These are phyloP conservation scores for Acronicta aceris DNA, from an alignment of 2,888 invertebrate genomes.

Conservation along the genomic window DNA sequence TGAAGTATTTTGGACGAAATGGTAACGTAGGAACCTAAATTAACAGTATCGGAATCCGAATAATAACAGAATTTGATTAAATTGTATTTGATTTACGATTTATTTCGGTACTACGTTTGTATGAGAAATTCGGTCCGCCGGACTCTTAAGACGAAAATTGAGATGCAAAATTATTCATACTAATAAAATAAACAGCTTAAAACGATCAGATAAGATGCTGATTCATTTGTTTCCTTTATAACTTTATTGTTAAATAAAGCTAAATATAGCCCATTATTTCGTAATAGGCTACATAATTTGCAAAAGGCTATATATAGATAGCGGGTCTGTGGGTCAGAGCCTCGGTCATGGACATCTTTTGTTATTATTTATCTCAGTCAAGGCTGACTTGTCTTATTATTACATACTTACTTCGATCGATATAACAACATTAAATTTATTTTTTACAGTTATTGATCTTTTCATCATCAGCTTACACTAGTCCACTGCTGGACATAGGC, in stretches of 20 bases:
- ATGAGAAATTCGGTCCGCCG: too few species aligned
- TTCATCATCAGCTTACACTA: too few species aligned
- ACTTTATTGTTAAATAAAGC: slow-evolving; percentile 30
- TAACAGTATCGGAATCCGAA: too few species aligned
- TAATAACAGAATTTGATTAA: too few species aligned
- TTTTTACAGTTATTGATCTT: too few species aligned
- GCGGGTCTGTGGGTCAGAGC: slow-evolving; percentile 57
- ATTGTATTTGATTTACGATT: too few species aligned
- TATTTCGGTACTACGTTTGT: too few species aligned
- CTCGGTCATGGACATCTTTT: slow-evolving; percentile 50
- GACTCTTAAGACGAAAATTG: not conserved
- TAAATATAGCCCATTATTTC: slow-evolving; percentile 34
- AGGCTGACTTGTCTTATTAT: slow-evolving; percentile 27
- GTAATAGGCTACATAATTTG: slow-evolving; percentile 44
- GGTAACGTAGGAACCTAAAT: too few species aligned
- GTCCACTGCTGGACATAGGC: too few species aligned
- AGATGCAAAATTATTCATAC: slow-evolving; percentile 2
- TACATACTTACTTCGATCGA: not conserved
- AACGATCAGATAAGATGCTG: slow-evolving; percentile 4
- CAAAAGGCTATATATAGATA: slow-evolving; percentile 40
- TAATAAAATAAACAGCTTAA: slow-evolving; percentile 3
- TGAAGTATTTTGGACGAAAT: too few species aligned
- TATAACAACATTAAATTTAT: not conserved
- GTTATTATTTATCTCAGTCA: slow-evolving; percentile 52
- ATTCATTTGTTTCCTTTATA: slow-evolving; percentile 29